Evolutionary conservation across 2,888 invertebrate genomes (phyloP).

Genomic region (Nomada fucata): DNA sequence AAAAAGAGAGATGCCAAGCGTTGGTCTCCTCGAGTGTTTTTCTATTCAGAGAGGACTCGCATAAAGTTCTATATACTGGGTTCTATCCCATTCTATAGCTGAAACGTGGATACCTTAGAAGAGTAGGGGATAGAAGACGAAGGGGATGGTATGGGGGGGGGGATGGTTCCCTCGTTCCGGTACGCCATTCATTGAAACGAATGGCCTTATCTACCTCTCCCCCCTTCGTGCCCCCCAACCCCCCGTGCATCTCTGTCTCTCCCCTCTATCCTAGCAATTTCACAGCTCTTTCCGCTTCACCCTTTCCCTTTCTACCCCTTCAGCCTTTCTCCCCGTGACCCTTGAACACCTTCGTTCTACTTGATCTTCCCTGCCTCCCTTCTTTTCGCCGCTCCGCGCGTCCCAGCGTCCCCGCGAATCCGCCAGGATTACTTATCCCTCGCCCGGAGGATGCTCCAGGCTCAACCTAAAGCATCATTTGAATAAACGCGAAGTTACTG

Average conservation of each 20-base stretch:
- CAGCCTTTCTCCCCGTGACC: constrained; percentile 37
- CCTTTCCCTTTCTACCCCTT: not conserved
- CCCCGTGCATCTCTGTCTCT: not conserved
- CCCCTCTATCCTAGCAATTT: constrained; percentile 22
- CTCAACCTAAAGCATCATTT: constrained; percentile 81
- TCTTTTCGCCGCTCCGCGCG: constrained; percentile 46
- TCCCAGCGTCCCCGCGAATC: constrained; percentile 51
- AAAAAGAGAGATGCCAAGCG: constrained; percentile 61
- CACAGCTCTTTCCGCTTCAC: constrained; percentile 11
- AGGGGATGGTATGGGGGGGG: constrained; percentile 60
- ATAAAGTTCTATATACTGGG: constrained; percentile 79
- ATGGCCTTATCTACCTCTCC: constrained; percentile 77
- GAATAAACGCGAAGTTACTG: constrained; percentile 82
- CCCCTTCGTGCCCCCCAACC: constrained; percentile 24
- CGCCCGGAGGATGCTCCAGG: constrained; percentile 72
- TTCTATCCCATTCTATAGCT: constrained; percentile 73
- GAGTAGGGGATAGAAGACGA: constrained; percentile 55
- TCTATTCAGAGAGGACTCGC: constrained; percentile 79
- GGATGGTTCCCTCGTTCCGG: constrained; percentile 73
- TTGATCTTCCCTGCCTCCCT: constrained; percentile 46
- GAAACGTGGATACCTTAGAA: constrained; percentile 70
- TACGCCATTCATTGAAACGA: constrained; percentile 82
- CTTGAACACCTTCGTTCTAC: constrained; percentile 45
- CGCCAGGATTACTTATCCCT: constrained; percentile 79
- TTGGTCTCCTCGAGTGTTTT: constrained; percentile 81